These are phyloP conservation scores for Plebejus argus DNA, from an alignment of 2,888 invertebrate species.

Conservation along the genomic window DNA sequence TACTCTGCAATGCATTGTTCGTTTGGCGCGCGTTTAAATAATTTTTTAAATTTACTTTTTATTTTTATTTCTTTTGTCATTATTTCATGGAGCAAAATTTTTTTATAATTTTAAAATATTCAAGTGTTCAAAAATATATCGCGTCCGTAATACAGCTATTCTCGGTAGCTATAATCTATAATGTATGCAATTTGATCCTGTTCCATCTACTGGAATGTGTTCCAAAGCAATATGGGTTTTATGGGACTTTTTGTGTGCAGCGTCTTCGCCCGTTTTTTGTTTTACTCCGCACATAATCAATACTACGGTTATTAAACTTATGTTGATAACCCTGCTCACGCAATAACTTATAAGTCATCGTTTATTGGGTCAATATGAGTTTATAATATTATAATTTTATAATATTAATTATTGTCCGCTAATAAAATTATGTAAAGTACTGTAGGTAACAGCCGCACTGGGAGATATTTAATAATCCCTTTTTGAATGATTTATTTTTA, in stretches of 20 bases:
- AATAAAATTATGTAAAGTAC: background rate
- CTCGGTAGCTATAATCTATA: constrained; percentile 38
- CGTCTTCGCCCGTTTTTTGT: constrained; percentile 37
- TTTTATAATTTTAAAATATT: background rate
- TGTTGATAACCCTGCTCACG: constrained; percentile 5
- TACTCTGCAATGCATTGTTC: constrained; percentile 25
- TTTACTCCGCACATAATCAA: constrained; percentile 41
- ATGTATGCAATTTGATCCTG: constrained; percentile 47
- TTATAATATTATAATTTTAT: background rate
- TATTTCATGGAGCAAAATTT: background rate
- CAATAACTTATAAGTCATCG: background rate
- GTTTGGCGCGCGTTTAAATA: constrained; percentile 14
- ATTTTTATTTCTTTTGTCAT: constrained; percentile 33
- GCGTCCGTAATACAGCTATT: constrained; percentile 38
- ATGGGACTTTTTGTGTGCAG: constrained; percentile 44
- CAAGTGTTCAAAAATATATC: background rate
- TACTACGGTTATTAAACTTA: constrained; percentile 34
- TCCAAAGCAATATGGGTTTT: constrained; percentile 43
- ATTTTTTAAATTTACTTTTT: background rate
- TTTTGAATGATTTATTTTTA: no score
- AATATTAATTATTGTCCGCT: background rate
- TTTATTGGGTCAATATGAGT: background rate
- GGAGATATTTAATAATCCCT: no score
- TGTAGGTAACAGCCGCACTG: no score
- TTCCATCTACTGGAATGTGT: constrained; percentile 42